A percentile compares a stretch with the other conserved stretches of the same genome.
These are phyloP conservation scores for Colius striatus DNA, from an alignment of 2,113 vertebrate genomes.

Conservation along the genomic window DNA sequence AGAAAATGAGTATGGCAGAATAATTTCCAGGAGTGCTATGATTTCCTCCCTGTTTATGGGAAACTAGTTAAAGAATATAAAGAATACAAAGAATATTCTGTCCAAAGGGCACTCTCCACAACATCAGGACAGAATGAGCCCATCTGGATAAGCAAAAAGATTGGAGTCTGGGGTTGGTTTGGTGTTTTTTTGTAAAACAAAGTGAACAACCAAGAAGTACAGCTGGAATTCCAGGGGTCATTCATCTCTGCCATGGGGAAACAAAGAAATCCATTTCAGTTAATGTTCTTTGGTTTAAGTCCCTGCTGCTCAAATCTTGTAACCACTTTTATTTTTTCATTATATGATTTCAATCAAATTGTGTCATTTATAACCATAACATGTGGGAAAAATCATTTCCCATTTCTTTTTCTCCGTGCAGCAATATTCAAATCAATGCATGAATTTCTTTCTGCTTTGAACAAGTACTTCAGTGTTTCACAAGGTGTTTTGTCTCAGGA, in stretches of 20 bases:
- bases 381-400: not conserved
- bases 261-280: not conserved
- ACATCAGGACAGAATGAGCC: not conserved
- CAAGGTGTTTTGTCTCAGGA: conserved; percentile 1
- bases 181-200: not conserved
- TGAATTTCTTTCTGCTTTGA: not conserved
- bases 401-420: not conserved
- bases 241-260: not conserved
- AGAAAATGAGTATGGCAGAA: not conserved
- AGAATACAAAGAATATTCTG: not conserved
- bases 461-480: not conserved
- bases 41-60: not conserved
- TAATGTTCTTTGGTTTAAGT: not conserved
- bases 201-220: not conserved
- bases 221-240: not conserved
- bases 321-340: not conserved
- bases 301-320: not conserved
- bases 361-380: not conserved
- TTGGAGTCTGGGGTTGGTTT: not conserved
- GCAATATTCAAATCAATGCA: not conserved
- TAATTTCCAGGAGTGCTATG: not conserved
- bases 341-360: not conserved
- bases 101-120: not conserved
- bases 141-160: not conserved
- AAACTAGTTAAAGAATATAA: not conserved